phyloP scores from a whole-genome alignment of 1,140 invertebrate species.

The Rhagoletis pomonella region DNA sequence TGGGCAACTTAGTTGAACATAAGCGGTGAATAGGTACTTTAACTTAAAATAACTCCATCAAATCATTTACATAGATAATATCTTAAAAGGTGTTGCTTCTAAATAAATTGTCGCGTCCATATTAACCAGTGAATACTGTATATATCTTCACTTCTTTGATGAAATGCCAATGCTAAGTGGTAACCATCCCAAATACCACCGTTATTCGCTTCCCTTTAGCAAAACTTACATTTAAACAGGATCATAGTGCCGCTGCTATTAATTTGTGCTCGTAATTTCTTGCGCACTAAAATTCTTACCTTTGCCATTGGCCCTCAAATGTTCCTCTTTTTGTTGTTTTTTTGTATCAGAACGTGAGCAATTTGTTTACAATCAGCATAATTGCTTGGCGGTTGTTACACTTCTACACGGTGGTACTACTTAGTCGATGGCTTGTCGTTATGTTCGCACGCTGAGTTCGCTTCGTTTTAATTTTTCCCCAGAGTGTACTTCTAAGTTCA shows the following conservation, averaged over 20 bases:
- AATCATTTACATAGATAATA: not conserved
- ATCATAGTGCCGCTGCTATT: not conserved
- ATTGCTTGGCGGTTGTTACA: constrained; percentile 61
- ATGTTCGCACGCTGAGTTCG: constrained; percentile 48
- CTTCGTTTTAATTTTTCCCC: constrained; percentile 61
- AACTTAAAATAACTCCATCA: not conserved
- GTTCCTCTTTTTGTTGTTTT: constrained; percentile 35
- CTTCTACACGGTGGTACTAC: not conserved
- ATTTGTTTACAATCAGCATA: constrained; percentile 74
- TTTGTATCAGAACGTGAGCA: constrained; percentile 68
- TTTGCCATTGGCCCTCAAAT: not conserved
- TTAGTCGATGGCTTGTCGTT: not conserved
- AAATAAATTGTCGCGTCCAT: not conserved
- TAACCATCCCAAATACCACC: not conserved
- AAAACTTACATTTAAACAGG: not conserved
- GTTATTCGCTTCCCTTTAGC: not conserved
- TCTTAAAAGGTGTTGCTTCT: not conserved
- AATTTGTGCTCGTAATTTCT: constrained; percentile 51
- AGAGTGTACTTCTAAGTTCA: constrained; percentile 62
- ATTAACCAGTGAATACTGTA: not conserved
- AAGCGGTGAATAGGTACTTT: not conserved
- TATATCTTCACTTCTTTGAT: not conserved
- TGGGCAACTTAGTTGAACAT: not conserved
- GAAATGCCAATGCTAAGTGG: not conserved
- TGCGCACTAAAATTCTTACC: not conserved